These are phyloP conservation scores for Mionectes macconnelli DNA, from an alignment of 2,113 vertebrate species.

Conservation along the genomic window DNA sequence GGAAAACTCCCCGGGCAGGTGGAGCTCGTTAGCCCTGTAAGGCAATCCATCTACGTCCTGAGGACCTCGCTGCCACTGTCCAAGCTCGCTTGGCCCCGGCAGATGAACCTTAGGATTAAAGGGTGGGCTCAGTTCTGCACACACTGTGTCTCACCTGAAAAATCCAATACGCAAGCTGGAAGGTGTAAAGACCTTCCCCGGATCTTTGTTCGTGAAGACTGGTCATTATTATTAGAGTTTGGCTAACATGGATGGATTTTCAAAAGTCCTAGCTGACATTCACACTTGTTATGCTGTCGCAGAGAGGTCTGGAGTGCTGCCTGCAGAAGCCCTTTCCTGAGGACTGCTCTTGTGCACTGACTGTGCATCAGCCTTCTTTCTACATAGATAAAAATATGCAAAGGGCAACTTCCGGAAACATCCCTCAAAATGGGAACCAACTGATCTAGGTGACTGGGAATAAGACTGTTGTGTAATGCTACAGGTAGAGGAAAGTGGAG, in stretches of 20 bases:
- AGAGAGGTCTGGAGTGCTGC: neutral
- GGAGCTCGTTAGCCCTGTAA: no score
- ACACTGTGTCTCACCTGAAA: no score
- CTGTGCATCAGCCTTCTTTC: neutral
- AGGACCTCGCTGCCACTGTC: no score
- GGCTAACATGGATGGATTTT: rapidly evolving
- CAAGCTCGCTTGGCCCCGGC: no score
- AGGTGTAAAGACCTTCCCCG: no score
- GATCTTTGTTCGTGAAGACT: no score
- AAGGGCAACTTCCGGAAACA: neutral
- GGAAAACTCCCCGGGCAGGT: no score
- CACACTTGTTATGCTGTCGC: neutral
- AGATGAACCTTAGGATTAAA: no score
- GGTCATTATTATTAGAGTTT: no score
- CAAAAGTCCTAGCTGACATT: neutral
- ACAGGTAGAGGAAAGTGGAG: neutral
- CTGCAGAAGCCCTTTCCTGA: neutral
- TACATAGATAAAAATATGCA: neutral
- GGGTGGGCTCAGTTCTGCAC: no score
- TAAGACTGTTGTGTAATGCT: neutral
- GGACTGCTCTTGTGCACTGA: neutral
- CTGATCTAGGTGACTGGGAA: neutral
- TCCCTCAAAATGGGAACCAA: neutral
- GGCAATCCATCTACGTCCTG: no score
- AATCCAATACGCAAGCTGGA: no score